phyloP scores from a whole-genome alignment of 1,140 invertebrate species.

The Drosophila albomicans region DNA sequence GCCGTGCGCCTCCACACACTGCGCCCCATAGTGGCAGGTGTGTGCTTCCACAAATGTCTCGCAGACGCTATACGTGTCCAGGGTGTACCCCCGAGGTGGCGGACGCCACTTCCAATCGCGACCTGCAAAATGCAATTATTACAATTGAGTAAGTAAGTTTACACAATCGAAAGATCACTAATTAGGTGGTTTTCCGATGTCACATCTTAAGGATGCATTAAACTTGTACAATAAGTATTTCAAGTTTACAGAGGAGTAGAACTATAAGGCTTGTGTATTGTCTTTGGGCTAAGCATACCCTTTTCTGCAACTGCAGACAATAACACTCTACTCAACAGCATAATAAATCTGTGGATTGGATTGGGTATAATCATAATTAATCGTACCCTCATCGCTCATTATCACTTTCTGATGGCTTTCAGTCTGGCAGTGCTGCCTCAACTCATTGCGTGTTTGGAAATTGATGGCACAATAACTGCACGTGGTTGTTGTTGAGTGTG shows the following conservation, averaged over 20 bases:
- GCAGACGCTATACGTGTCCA: slow-evolving; percentile 87
- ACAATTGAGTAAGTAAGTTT: too few relatives aligned
- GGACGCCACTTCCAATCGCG: slow-evolving; percentile 90
- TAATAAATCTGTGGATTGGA: not conserved
- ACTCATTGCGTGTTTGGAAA: slow-evolving; percentile 87
- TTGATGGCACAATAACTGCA: slow-evolving; percentile 88
- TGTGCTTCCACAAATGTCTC: slow-evolving; percentile 86
- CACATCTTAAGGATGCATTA: too few relatives aligned
- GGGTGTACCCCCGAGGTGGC: slow-evolving; percentile 88
- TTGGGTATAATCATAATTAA: not conserved
- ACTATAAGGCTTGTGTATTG: too few relatives aligned
- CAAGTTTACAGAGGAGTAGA: too few relatives aligned
- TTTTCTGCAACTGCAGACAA: too few relatives aligned
- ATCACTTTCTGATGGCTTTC: slow-evolving; percentile 89
- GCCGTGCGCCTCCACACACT: slow-evolving; percentile 92
- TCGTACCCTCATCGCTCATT: slow-evolving; percentile 89
- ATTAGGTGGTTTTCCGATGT: too few relatives aligned
- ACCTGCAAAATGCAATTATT: slow-evolving; percentile 53
- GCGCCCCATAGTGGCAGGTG: slow-evolving; percentile 88
- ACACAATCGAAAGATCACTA: too few relatives aligned
- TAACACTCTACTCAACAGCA: too few relatives aligned
- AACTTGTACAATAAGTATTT: too few relatives aligned
- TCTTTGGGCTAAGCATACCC: too few relatives aligned
- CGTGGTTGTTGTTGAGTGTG: slow-evolving; percentile 66
- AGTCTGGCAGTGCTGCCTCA: slow-evolving; percentile 88